These are phyloP conservation scores for Teleogryllus oceanicus DNA, from an alignment of 2,888 invertebrate genomes.

Conservation along the genomic window DNA sequence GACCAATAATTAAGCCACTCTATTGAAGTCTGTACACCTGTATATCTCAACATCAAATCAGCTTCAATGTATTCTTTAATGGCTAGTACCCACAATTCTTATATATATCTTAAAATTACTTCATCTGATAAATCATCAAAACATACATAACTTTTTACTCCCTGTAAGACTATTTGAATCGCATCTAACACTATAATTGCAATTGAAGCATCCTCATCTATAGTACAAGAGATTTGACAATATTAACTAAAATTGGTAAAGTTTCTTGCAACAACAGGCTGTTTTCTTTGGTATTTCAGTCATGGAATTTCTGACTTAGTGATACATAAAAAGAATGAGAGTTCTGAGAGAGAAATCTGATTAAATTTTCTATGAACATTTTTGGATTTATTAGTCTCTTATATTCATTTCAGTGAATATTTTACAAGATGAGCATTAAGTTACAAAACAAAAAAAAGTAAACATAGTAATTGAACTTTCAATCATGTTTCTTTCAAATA, in stretches of 20 bases:
- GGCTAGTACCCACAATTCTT: not conserved
- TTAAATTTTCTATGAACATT: too few relatives aligned
- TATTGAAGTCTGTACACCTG: constrained; percentile 18
- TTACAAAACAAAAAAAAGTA: too few relatives aligned
- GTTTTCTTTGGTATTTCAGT: not conserved
- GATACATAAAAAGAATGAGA: too few relatives aligned
- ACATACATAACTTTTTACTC: not conserved
- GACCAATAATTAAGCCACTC: not conserved
- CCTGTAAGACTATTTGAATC: not conserved
- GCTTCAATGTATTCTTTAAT: not conserved
- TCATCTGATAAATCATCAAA: not conserved
- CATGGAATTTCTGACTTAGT: not conserved
- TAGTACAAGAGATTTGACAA: not conserved
- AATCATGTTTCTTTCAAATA: too few relatives aligned
- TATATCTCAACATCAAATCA: not conserved
- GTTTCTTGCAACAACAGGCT: not conserved
- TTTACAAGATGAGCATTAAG: too few relatives aligned
- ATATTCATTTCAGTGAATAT: too few relatives aligned
- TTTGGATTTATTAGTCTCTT: too few relatives aligned
- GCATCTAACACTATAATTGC: not conserved
- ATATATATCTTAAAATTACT: not conserved
- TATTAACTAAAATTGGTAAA: not conserved
- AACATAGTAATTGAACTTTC: too few relatives aligned
- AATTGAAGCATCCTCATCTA: not conserved
- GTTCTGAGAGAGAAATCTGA: too few relatives aligned